Conservation (phyloP, 2,797 vertebrate species). For the Urosaurus nigricauda region DNA sequence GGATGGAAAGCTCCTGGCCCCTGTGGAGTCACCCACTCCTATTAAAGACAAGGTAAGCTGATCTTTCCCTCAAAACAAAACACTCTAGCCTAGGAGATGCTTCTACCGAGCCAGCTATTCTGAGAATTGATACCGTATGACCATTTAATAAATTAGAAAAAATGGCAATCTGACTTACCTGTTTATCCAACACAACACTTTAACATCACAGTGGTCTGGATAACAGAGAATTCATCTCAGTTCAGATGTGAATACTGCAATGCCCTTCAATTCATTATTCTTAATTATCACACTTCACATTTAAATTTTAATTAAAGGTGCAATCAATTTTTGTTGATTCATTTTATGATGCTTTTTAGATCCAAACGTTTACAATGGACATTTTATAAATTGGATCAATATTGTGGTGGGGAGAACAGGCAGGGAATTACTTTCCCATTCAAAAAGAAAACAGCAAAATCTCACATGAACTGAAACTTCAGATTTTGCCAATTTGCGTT, state of each 20-base stretch:
- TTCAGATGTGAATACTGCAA: neutral
- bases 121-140: neutral
- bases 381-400: slow-evolving; percentile 4
- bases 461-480: neutral
- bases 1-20: no score
- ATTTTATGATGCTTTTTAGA: slow-evolving; percentile 3
- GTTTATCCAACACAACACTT: neutral
- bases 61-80: neutral
- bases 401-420: no score
- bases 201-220: neutral
- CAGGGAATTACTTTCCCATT: neutral
- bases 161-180: neutral
- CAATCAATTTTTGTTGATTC: slow-evolving; percentile 29
- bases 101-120: neutral
- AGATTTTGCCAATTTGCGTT: neutral
- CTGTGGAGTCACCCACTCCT: no score
- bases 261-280: slow-evolving; percentile 23
- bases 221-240: neutral
- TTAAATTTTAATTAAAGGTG: slow-evolving; percentile 36
- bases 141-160: no score
- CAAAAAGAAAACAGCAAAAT: neutral
- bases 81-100: neutral
- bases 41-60: neutral
- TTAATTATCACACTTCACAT: slow-evolving; percentile 36
- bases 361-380: slow-evolving; percentile 7